Conservation (phyloP, 2,888 invertebrate species). For the Agrilus cyanescens region DNA sequence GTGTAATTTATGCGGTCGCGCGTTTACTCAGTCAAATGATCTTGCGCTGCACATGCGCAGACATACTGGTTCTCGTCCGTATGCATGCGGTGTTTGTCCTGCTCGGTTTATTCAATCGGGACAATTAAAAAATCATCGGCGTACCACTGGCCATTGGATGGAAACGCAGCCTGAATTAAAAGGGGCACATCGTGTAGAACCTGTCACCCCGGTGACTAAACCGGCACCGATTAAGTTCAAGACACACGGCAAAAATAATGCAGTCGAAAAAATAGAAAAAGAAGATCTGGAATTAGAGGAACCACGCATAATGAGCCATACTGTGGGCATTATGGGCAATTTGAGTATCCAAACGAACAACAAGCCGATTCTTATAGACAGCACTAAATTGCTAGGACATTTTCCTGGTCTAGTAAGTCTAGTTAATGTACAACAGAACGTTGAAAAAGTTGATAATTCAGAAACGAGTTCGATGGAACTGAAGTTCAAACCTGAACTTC, state of each 20-base stretch:
- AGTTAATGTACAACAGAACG: constrained; percentile 8
- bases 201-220: constrained; percentile 31
- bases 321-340: constrained; percentile 21
- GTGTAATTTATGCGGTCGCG: constrained; percentile 34
- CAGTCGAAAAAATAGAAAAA: constrained; percentile 12
- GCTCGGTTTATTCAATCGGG: constrained; percentile 55
- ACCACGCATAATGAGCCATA: constrained; percentile 10
- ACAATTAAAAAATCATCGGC: constrained; percentile 48
- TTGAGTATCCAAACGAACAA: constrained; percentile 19
- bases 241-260: constrained; percentile 24
- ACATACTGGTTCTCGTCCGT: constrained; percentile 57
- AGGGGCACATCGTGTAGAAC: constrained; percentile 35
- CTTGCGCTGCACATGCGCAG: constrained; percentile 55
- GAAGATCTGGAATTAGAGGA: constrained; percentile 11
- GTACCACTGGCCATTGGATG: constrained; percentile 47
- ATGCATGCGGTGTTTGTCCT: constrained; percentile 53
- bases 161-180: constrained; percentile 35
- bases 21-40: constrained; percentile 61
- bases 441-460: constrained; percentile 9
- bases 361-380: constrained; percentile 25
- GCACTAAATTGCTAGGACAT: constrained; percentile 24
- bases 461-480: constrained; percentile 5
- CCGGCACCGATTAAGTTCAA: constrained; percentile 33
- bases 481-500: constrained; percentile 14
- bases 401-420: constrained; percentile 19